Evolutionary conservation across 2,888 invertebrate species (phyloP).

Genomic region (Plutella xylostella): DNA sequence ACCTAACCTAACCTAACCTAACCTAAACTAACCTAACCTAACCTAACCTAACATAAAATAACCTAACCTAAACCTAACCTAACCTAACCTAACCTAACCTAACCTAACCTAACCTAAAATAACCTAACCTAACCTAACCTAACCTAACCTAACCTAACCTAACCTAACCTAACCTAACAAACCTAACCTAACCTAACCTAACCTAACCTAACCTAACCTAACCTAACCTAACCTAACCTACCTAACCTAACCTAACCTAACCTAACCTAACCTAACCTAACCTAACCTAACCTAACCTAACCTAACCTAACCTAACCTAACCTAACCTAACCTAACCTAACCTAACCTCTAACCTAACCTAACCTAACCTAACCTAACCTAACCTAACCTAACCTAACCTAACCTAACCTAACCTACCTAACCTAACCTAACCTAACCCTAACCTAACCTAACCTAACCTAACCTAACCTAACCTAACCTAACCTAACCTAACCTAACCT

Average conservation of each 20-base stretch:
- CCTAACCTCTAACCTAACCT: slow-evolving; percentile 7
- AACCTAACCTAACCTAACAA: slow-evolving; percentile 14
- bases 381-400: slow-evolving; percentile 7
- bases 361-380: slow-evolving; percentile 7
- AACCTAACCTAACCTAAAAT: slow-evolving; percentile 13
- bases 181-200: slow-evolving; percentile 11
- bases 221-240: slow-evolving; percentile 10
- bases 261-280: slow-evolving; percentile 9
- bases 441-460: no score
- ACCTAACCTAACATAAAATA: slow-evolving; percentile 15
- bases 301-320: slow-evolving; percentile 7
- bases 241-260: slow-evolving; percentile 6
- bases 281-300: slow-evolving; percentile 12
- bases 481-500: slow-evolving; percentile 6
- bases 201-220: slow-evolving; percentile 11
- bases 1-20: slow-evolving; percentile 15
- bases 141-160: slow-evolving; percentile 12
- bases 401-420: slow-evolving; percentile 8
- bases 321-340: slow-evolving; percentile 7
- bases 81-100: slow-evolving; percentile 12
- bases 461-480: slow-evolving; percentile 9
- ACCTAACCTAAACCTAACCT: slow-evolving; percentile 14
- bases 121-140: slow-evolving; percentile 16
- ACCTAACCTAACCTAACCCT: slow-evolving; percentile 8
- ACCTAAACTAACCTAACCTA: slow-evolving; percentile 13